Base-by-base conservation (phyloP, 2,113 vertebrate species). In the Mastomys natalensis region DNA sequence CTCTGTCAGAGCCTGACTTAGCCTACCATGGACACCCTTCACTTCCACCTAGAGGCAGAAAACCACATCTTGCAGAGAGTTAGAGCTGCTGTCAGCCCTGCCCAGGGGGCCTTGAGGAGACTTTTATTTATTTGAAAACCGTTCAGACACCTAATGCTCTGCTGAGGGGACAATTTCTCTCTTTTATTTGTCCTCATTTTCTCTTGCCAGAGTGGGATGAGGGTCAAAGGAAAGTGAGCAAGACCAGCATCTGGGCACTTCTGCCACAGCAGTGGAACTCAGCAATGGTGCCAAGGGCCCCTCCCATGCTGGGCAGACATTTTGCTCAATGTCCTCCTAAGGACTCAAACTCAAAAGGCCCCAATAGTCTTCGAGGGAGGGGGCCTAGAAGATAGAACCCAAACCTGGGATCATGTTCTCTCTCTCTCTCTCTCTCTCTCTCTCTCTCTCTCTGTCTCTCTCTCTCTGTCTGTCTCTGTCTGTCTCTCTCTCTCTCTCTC, bases 51-150 rank as follows among this genome's bases (percentile, higher is more conserved):
- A 74, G 60, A 98, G 98, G 98, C 98, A 97, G 98, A 97, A 95
- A 98, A 98, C 96, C 98, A 97, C 85, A 92, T 98, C 98, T 98
- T 48, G 85, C 73, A 93, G 98, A 98, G 98, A 98, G 98, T 98
- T 98, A 98, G 98, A 98, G 98, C 97, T 45, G 82, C 97, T 98
- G 98, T 98, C 98, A 98, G 96, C 76, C 73, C 97, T 94, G 86
- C 94, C 98, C 0, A 0, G 95, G 77, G 73, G 93, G 95, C 92
- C 95, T 87, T 2, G 13, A 94, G 93, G 73, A 94, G 86, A 60
- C 91, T 96, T 89, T 96, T 97, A 96, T 97, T 97, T 97, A 98
- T 98, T 93, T 4, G 82, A 82, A 97, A 97, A 84, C 91, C 26
- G 4, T 95, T 87, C 80, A 95, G 77, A 97, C 81, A 90, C 87